phyloP scores from a whole-genome alignment of 53 echinoderm and acorn worm genomes.

The Holothuria scabra region DNA sequence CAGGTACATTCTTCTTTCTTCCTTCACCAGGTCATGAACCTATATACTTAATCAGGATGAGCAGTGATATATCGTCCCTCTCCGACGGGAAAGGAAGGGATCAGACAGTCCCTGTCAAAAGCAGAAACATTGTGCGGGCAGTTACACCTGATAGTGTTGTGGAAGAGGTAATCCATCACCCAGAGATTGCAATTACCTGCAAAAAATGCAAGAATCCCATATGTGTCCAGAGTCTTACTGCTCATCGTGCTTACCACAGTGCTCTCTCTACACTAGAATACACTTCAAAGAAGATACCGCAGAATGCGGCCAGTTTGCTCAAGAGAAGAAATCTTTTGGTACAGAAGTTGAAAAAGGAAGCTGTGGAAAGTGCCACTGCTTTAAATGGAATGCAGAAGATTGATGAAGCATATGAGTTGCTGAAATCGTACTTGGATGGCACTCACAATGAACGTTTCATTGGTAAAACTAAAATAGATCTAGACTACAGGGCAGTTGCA shows the following conservation, averaged over 20 bases:
- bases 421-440: slow-evolving; percentile 85
- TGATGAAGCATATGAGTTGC: slow-evolving; percentile 87
- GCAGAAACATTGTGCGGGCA: slow-evolving; percentile 63
- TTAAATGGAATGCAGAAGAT: slow-evolving; percentile 68
- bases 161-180: slow-evolving; percentile 64
- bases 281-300: slow-evolving; percentile 58
- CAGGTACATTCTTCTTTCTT: too few species aligned
- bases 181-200: slow-evolving; percentile 88
- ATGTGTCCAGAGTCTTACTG: slow-evolving; percentile 67
- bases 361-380: slow-evolving; percentile 37
- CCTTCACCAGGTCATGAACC: too few species aligned
- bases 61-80: slow-evolving; percentile 82
- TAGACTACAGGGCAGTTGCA: slow-evolving; percentile 74
- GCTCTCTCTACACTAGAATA: slow-evolving; percentile 76
- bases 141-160: slow-evolving; percentile 76
- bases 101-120: slow-evolving; percentile 65
- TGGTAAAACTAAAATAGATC: slow-evolving; percentile 50
- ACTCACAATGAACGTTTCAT: slow-evolving; percentile 81
- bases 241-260: slow-evolving; percentile 81
- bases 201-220: slow-evolving; percentile 76
- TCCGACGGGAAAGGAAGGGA: slow-evolving; percentile 70
- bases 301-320: slow-evolving; percentile 61
- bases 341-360: slow-evolving; percentile 55
- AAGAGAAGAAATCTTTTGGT: slow-evolving; percentile 67
- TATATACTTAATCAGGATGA: slow-evolving; percentile 55